phyloP scores from a whole-genome alignment of 2,113 vertebrate genomes.

The Diphyllodes magnificus region DNA sequence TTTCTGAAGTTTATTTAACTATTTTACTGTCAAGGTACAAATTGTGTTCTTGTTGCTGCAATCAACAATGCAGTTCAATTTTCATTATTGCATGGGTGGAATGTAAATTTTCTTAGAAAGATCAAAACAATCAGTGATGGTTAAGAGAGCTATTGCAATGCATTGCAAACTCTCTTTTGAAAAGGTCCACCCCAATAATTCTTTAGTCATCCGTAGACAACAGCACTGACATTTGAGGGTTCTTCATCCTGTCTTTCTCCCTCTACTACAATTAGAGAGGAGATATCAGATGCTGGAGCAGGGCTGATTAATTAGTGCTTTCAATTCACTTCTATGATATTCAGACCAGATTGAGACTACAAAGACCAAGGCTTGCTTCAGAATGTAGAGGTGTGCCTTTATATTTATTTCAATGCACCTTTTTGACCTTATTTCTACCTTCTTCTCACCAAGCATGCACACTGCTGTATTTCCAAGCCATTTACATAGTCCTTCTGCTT shows the following conservation, averaged over 20 bases:
- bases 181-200: neutral
- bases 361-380: neutral
- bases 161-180: neutral
- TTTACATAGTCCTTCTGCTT: neutral
- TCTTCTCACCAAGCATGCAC: neutral
- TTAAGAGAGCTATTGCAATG: neutral
- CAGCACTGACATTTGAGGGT: neutral
- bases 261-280: neutral
- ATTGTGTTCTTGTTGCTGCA: neutral
- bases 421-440: neutral
- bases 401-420: neutral
- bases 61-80: neutral
- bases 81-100: neutral
- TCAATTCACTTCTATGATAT: neutral
- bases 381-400: neutral
- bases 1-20: neutral
- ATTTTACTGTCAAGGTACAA: neutral
- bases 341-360: neutral
- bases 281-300: neutral
- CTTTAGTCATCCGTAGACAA: neutral
- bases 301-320: neutral
- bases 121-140: neutral
- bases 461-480: neutral
- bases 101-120: neutral
- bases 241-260: neutral